These are phyloP conservation scores for Delphinus delphis DNA, from an alignment of 2,113 vertebrate species.

Conservation along the genomic window DNA sequence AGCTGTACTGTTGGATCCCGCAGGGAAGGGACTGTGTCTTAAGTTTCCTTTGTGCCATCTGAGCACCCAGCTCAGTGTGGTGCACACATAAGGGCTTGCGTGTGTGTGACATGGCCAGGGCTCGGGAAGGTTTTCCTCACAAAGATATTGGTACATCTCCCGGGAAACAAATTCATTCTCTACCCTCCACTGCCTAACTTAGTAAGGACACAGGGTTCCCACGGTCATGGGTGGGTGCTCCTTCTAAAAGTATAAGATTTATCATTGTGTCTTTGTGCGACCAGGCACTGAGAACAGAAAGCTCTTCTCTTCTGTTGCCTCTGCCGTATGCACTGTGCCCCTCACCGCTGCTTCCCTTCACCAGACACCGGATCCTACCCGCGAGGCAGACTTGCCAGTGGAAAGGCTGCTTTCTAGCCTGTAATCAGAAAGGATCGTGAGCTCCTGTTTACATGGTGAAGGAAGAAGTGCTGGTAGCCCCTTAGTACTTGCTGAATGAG, in stretches of 20 bases:
- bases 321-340: accelerated
- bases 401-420: neutral
- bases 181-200: neutral
- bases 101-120: neutral
- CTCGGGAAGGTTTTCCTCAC: neutral
- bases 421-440: neutral
- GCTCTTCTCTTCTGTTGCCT: neutral
- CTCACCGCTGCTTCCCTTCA: neutral
- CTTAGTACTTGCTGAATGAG: neutral
- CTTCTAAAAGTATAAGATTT: neutral
- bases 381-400: neutral
- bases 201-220: neutral
- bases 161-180: neutral
- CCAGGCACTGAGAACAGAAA: neutral
- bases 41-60: neutral
- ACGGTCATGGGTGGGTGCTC: neutral
- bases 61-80: neutral
- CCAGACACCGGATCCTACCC: accelerated
- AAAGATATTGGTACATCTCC: neutral
- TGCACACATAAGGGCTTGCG: neutral
- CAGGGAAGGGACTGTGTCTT: neutral
- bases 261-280: neutral
- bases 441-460: neutral
- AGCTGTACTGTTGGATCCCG: neutral
- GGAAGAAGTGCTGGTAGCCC: neutral